Evolutionary conservation across 2,888 invertebrate genomes (phyloP).

Genomic region (Unio delphinus): DNA sequence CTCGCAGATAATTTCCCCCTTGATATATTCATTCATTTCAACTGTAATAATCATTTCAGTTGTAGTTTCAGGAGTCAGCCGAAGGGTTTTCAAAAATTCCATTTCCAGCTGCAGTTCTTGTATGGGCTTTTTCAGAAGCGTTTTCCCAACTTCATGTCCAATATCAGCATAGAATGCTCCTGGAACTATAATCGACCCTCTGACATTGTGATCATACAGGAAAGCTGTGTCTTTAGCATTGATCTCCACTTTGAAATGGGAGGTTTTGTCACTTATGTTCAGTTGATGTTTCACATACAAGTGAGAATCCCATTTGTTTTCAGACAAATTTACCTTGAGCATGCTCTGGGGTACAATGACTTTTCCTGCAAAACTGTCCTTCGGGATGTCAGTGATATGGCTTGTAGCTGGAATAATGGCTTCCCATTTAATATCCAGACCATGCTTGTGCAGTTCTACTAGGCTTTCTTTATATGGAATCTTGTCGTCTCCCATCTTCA

Average conservation of each 20-base stretch:
- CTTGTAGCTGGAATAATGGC: not conserved
- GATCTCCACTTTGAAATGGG: too few relatives aligned
- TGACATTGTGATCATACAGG: slow-evolving; percentile 43
- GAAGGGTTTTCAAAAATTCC: too few relatives aligned
- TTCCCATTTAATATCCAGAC: not conserved
- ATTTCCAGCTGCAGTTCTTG: too few relatives aligned
- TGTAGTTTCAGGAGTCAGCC: too few relatives aligned
- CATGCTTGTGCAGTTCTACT: not conserved
- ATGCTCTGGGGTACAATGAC: not conserved
- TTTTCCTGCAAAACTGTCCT: not conserved
- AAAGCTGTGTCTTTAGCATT: slow-evolving; percentile 15
- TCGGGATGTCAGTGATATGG: not conserved
- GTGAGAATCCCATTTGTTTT: too few relatives aligned
- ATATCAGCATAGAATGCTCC: slow-evolving; percentile 43
- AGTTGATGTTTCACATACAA: too few relatives aligned
- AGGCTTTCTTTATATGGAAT: not conserved
- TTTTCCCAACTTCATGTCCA: slow-evolving; percentile 26
- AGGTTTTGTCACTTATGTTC: too few relatives aligned
- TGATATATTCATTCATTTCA: too few relatives aligned
- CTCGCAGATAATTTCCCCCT: too few relatives aligned
- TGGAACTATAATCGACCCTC: slow-evolving; percentile 34
- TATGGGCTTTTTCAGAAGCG: not conserved
- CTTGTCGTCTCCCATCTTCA: not conserved
- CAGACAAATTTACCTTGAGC: too few relatives aligned
- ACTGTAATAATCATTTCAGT: too few relatives aligned